Evolutionary conservation across 1,140 invertebrate genomes (phyloP).

Genomic region (Hyles vespertilio): DNA sequence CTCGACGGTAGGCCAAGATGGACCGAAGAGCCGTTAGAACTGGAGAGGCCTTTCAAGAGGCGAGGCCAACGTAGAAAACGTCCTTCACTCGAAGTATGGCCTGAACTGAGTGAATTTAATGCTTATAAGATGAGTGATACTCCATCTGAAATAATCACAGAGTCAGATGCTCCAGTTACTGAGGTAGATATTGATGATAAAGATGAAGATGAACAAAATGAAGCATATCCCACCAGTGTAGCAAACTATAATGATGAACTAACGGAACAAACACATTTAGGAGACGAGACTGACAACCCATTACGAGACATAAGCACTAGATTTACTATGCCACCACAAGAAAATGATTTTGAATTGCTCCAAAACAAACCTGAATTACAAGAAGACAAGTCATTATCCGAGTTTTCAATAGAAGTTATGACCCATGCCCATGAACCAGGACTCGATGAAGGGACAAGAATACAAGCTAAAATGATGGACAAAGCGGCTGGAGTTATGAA

Average conservation of each 20-base stretch:
- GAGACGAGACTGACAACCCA: background rate
- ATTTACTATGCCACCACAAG: constrained; percentile 4
- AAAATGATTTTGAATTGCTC: background rate
- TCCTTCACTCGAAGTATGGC: constrained; percentile 29
- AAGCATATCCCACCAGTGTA: background rate
- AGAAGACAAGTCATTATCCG: constrained; percentile 43
- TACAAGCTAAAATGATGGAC: constrained; percentile 19
- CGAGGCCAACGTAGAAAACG: constrained; percentile 59
- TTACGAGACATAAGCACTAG: no score
- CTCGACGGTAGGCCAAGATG: constrained; percentile 35
- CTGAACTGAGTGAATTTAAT: constrained; percentile 45
- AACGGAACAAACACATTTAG: background rate
- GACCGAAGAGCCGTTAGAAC: constrained; percentile 32
- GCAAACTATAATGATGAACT: constrained; percentile 5
- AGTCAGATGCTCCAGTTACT: constrained; percentile 3
- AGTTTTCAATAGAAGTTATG: constrained; percentile 45
- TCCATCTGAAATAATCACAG: background rate
- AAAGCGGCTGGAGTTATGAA: constrained; percentile 14
- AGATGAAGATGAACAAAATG: constrained; percentile 9
- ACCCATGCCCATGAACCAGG: constrained; percentile 1
- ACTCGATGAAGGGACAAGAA: constrained; percentile 1
- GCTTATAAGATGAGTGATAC: constrained; percentile 16
- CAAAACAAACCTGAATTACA: constrained; percentile 5
- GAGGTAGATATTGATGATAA: background rate
- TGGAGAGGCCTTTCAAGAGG: constrained; percentile 46